A percentile compares a stretch with the other conserved stretches of the same genome.
Conservation (phyloP, 1,140 invertebrate genomes). For the Monomorium pharaonis region DNA sequence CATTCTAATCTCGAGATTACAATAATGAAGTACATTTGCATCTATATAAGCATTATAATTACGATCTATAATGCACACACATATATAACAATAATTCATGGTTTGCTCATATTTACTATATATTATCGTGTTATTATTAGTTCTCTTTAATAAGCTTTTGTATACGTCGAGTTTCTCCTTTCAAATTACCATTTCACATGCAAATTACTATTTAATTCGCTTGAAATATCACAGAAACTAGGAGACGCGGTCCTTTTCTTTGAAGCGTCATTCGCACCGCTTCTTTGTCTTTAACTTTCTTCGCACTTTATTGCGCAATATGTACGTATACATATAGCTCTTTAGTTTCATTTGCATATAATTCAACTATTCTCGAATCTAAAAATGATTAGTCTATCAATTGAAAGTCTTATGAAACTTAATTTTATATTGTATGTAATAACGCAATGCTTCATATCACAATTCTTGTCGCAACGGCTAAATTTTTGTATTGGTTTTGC, state of each 20-base stretch:
- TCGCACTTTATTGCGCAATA: background rate
- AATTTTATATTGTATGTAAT: background rate
- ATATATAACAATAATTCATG: constrained; percentile 40
- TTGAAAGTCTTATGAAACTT: background rate
- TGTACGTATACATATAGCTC: background rate
- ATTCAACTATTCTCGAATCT: background rate
- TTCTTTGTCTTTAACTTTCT: background rate
- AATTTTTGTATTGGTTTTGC: background rate
- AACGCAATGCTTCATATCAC: background rate
- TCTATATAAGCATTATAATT: constrained; percentile 13
- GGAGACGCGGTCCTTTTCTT: background rate
- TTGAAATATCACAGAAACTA: constrained; percentile 8
- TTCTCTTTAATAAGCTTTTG: constrained; percentile 17
- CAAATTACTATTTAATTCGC: constrained; percentile 40
- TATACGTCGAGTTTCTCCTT: background rate
- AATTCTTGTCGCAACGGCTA: background rate
- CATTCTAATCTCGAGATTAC: constrained; percentile 17
- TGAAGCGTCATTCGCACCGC: background rate
- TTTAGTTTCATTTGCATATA: background rate
- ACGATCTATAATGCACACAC: background rate
- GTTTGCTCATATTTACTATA: background rate
- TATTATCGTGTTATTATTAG: constrained; percentile 26
- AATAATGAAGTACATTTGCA: constrained; percentile 10
- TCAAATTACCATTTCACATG: constrained; percentile 9
- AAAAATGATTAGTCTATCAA: background rate